Conservation (phyloP, 2,888 invertebrate genomes). For the Ormyrus thymus region DNA sequence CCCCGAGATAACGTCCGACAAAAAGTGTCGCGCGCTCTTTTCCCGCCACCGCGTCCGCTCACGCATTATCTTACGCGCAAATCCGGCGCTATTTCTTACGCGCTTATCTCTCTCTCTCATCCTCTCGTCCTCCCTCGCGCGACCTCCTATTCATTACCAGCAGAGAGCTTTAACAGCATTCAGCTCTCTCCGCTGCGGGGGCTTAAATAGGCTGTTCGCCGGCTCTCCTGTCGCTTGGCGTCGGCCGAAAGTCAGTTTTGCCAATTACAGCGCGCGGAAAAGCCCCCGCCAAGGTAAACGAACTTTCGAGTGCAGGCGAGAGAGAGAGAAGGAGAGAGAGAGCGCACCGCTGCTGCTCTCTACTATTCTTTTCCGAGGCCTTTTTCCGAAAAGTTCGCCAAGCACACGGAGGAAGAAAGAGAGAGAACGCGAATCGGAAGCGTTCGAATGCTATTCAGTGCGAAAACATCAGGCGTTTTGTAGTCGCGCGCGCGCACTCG, state of each 20-base stretch:
- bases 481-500: background rate
- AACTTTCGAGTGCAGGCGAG: background rate
- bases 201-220: background rate
- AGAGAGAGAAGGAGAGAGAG: too few species aligned
- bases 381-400: too few species aligned
- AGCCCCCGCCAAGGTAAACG: constrained; percentile 18
- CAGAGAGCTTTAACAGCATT: constrained; percentile 4
- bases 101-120: constrained; percentile 16
- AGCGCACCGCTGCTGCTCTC: too few species aligned
- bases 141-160: constrained; percentile 42
- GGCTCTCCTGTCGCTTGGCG: background rate
- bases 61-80: background rate
- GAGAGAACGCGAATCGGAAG: too few species aligned
- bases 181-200: too few species aligned
- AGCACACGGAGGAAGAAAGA: too few species aligned
- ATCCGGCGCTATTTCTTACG: constrained; percentile 28
- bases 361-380: too few species aligned
- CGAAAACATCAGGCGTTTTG: constrained; percentile 13
- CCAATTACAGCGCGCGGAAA: constrained; percentile 40
- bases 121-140: background rate
- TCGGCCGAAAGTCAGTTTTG: constrained; percentile 30
- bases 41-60: background rate
- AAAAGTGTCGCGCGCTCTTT: too few species aligned
- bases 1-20: background rate
- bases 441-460: background rate